Base-by-base conservation (phyloP, 2,888 invertebrate species). In the Hypena proboscidalis region DNA sequence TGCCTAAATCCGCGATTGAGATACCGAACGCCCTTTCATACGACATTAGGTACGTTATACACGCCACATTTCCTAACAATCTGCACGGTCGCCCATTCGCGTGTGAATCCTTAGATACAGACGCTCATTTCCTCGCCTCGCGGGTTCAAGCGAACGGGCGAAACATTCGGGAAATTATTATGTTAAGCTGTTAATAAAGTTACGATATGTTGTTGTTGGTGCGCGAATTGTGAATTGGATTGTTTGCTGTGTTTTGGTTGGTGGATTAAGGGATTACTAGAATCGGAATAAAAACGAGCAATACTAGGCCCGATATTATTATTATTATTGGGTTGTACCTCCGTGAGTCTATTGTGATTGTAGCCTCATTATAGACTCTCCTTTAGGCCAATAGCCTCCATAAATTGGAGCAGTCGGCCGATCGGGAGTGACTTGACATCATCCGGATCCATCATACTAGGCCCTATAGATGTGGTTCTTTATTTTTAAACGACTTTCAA, bases 31-130 rank as follows among this genome's bases (percentile, higher is more conserved):
- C 84, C 86, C 85, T 90, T 90, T 90, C 83, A 89, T 90, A 89
- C 85, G 79, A 90, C 90, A 90, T 90, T 90, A 90, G 84, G 65
- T 85, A 77, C 90, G 85, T 90, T 90, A 90, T 86, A 88, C 75
- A 87, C 89, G 84, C 80, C 87, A 89, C 90, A 89, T 90, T 89
- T 88, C 86, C 82, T 79, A 78, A 87, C 90, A 90, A 90, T 90
- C 90, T 90, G 90, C 79, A 77, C 80, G 60, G 69, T 67, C 65
- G 78, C 70, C 76, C 88, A 81, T 62, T 85, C 81, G 87, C 82
- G 88, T 90, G 90, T 90, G 88, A 90, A 90, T 90, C 90, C 90
- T 90, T 82, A 90, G 90, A 90, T 90, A 90, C 88, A 89, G 87
- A 64, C 80, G 78, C 85, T 88, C 87, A 89, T 90, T 89, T 89